Evolutionary conservation across 2,888 invertebrate genomes (phyloP).

Genomic region (Lasioglossum malachurum): DNA sequence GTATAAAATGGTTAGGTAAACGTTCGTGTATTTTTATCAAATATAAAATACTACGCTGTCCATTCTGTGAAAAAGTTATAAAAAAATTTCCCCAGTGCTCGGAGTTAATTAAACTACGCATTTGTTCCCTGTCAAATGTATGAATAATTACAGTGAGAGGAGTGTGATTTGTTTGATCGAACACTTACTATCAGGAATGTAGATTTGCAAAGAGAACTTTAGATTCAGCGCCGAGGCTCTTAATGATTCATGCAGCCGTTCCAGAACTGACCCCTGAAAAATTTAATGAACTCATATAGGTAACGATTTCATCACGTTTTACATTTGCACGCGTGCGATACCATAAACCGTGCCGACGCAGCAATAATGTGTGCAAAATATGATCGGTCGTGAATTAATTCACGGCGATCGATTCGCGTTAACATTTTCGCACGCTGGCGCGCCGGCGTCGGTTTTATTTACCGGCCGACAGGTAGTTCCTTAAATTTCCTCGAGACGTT

Average conservation of each 20-base stretch:
- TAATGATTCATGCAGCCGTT: neutral
- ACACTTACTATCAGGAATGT: neutral
- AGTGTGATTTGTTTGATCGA: neutral
- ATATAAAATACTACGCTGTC: neutral
- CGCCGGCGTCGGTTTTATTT: slow-evolving; percentile 18
- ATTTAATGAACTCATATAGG: neutral
- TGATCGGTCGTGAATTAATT: neutral
- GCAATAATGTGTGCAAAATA: neutral
- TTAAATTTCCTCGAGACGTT: slow-evolving; percentile 63
- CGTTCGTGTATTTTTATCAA: neutral
- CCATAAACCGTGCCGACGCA: neutral
- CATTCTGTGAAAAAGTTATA: neutral
- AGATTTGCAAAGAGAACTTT: neutral
- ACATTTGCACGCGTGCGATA: neutral
- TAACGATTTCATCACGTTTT: neutral
- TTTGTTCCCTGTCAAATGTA: neutral
- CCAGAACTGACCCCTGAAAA: too few relatives aligned
- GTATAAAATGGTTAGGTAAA: neutral
- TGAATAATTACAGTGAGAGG: neutral
- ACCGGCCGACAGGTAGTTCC: slow-evolving; percentile 42
- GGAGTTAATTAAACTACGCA: neutral
- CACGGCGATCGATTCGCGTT: slow-evolving; percentile 1
- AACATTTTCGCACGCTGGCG: neutral
- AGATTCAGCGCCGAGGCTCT: neutral
- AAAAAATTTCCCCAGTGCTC: neutral